Conservation (phyloP, 2,888 invertebrate genomes). For the Ypsolopha scabrella region DNA sequence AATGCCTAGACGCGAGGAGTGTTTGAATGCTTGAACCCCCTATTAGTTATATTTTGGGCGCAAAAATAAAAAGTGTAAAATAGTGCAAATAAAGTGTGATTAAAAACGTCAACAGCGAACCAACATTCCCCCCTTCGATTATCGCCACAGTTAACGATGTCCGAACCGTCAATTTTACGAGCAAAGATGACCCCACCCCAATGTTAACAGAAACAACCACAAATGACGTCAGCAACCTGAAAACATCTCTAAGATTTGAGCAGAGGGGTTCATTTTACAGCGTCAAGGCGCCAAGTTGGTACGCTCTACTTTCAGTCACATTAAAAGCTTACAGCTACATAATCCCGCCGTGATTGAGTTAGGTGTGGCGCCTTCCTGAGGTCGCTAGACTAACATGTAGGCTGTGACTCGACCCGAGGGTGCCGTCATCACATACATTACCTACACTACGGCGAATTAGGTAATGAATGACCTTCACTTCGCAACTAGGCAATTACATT, state of each 20-base stretch:
- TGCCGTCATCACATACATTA: background rate
- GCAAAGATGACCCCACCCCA: slow-evolving; percentile 19
- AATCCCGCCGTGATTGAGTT: slow-evolving; percentile 41
- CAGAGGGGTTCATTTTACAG: slow-evolving; percentile 1
- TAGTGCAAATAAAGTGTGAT: too few relatives aligned
- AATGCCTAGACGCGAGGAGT: too few relatives aligned
- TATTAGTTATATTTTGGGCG: too few relatives aligned
- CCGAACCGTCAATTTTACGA: slow-evolving; percentile 31
- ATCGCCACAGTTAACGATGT: slow-evolving; percentile 22
- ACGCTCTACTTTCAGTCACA: slow-evolving; percentile 51
- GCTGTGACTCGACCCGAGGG: slow-evolving; percentile 21
- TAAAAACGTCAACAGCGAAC: background rate
- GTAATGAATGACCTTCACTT: background rate
- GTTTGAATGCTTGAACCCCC: too few relatives aligned
- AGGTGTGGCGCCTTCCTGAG: slow-evolving; percentile 49
- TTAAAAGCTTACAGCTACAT: slow-evolving; percentile 34
- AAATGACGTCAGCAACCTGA: slow-evolving; percentile 15
- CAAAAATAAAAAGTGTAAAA: too few relatives aligned
- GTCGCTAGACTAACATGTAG: slow-evolving; percentile 21
- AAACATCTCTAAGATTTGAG: slow-evolving; percentile 8
- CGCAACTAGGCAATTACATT: background rate
- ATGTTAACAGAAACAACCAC: slow-evolving; percentile 35
- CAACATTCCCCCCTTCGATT: slow-evolving; percentile 10
- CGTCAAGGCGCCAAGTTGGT: slow-evolving; percentile 19
- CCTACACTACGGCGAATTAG: background rate